Conservation (phyloP, 2,797 vertebrate genomes). For the Eurystomus glaucurus region DNA sequence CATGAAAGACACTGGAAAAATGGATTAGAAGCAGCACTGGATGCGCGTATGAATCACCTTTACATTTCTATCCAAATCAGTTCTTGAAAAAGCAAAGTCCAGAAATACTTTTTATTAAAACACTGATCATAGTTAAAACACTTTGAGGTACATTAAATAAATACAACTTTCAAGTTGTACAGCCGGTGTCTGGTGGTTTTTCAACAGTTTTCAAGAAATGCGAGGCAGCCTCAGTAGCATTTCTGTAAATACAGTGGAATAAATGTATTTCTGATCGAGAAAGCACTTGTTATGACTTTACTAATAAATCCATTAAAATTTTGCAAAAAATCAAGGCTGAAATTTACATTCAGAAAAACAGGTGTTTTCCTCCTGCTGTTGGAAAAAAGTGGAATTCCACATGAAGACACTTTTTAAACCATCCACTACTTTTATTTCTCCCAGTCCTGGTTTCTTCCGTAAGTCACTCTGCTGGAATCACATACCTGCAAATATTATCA, state of each 20-base stretch:
- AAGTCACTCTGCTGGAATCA: background rate
- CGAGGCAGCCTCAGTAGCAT: constrained; percentile 70
- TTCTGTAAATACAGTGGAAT: constrained; percentile 31
- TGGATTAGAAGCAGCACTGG: background rate
- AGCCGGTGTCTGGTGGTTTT: constrained; percentile 54
- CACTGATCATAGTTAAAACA: constrained; percentile 93
- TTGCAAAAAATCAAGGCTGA: constrained; percentile 55
- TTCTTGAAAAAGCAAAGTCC: constrained; percentile 63
- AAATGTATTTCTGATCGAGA: constrained; percentile 8
- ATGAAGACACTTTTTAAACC: constrained; percentile 25
- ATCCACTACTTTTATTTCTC: background rate
- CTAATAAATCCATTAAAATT: constrained; percentile 43
- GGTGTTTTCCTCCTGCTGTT: background rate
- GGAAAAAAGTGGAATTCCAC: constrained; percentile 39
- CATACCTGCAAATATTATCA: constrained; percentile 74
- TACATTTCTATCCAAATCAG: constrained; percentile 36
- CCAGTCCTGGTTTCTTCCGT: constrained; percentile 9
- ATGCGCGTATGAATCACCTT: background rate
- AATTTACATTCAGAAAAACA: constrained; percentile 71
- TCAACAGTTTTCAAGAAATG: constrained; percentile 61
- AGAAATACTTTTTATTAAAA: constrained; percentile 95
- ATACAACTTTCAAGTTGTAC: constrained; percentile 85
- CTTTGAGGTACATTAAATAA: constrained; percentile 95
- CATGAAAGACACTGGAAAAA: background rate
- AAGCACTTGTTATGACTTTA: background rate